phyloP scores from a whole-genome alignment of 2,113 vertebrate genomes.

The Accipiter virgatus region DNA sequence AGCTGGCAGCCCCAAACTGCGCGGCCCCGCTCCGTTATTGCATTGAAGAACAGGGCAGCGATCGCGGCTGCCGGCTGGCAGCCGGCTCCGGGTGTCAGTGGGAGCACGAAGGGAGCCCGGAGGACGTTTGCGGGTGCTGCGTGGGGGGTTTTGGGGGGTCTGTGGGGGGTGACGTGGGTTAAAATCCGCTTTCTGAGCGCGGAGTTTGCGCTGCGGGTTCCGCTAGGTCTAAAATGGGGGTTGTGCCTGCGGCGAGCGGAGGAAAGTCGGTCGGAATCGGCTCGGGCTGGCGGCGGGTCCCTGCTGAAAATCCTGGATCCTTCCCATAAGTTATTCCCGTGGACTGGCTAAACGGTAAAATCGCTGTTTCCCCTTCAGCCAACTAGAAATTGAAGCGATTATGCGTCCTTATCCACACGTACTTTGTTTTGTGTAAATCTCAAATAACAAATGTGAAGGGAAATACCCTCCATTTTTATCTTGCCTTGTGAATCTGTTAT shows the following conservation, averaged over 20 bases:
- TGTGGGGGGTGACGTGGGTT: not conserved
- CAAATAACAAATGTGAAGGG: not conserved
- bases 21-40: not conserved
- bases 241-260: fast-evolving
- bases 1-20: no score
- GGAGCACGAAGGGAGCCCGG: not conserved
- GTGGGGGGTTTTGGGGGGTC: not conserved
- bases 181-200: not conserved
- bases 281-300: not conserved
- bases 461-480: not conserved
- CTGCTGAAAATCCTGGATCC: not conserved
- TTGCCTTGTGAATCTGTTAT: not conserved
- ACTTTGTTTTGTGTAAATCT: not conserved
- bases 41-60: no score
- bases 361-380: fast-evolving
- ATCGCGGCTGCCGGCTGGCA: no score
- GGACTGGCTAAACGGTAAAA: not conserved
- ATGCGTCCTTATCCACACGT: fast-evolving
- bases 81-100: not conserved
- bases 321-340: not conserved
- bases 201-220: not conserved
- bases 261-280: not conserved
- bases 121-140: not conserved
- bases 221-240: fast-evolving
- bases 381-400: not conserved